phyloP scores from a whole-genome alignment of 2,888 invertebrate species.

The Microplitis deprimator region DNA sequence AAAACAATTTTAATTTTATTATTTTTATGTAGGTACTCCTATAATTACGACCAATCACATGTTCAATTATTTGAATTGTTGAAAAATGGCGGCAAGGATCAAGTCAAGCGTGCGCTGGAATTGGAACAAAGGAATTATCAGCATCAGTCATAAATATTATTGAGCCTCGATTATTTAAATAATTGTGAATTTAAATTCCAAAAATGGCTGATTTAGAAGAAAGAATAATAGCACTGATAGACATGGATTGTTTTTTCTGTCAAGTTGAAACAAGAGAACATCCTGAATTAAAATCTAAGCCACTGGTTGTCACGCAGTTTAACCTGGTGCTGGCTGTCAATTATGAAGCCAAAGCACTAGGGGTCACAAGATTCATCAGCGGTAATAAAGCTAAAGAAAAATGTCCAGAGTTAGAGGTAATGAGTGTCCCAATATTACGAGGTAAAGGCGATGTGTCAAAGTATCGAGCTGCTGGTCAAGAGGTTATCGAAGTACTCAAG shows the following conservation, averaged over 20 bases:
- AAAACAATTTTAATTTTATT: background rate
- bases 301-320: constrained; percentile 95
- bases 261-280: constrained; percentile 96
- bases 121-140: background rate
- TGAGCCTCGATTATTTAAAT: too few species aligned
- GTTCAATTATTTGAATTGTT: background rate
- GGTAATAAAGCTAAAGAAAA: constrained; percentile 91
- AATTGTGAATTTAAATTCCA: background rate
- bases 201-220: constrained; percentile 73
- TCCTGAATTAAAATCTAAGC: constrained; percentile 87
- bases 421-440: constrained; percentile 86
- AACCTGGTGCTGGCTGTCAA: constrained; percentile 90
- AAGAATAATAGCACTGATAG: constrained; percentile 88
- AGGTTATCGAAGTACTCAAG: constrained; percentile 89
- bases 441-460: constrained; percentile 95
- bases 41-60: too few species aligned
- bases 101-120: background rate
- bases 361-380: constrained; percentile 91
- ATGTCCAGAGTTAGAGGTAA: constrained; percentile 89
- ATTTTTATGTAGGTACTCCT: background rate
- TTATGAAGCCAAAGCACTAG: constrained; percentile 92
- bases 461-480: constrained; percentile 89
- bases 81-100: background rate
- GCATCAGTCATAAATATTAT: too few species aligned
- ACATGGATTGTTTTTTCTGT: constrained; percentile 99